Percentiles rank a stretch among this genome's conserved stretches.
Evolutionary conservation across 2,113 vertebrate genomes (phyloP).

Genomic region (Mormoops blainvillei): DNA sequence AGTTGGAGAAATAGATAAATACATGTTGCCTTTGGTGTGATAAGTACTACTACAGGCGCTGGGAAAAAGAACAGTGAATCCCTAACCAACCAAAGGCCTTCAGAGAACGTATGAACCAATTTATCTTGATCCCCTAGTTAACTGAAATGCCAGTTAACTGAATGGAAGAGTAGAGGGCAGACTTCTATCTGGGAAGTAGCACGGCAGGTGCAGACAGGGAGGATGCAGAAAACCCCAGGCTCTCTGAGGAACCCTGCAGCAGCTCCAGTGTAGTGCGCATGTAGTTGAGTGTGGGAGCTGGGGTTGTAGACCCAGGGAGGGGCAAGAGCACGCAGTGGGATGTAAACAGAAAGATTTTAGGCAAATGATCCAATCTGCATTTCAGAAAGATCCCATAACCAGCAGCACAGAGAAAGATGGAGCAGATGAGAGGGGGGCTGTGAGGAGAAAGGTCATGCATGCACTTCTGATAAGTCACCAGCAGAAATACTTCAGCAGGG

Average conservation of each 20-base stretch:
- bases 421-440: not conserved
- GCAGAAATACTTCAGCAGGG: not conserved
- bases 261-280: accelerated
- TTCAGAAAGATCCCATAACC: not conserved
- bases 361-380: not conserved
- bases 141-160: not conserved
- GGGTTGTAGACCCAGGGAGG: not conserved
- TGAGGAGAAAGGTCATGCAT: not conserved
- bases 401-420: not conserved
- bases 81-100: not conserved
- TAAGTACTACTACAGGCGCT: not conserved
- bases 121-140: no score
- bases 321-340: not conserved
- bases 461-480: not conserved
- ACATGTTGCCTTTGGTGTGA: not conserved
- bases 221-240: not conserved
- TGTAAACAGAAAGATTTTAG: not conserved
- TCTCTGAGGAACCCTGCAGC: not conserved
- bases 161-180: not conserved
- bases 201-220: no score
- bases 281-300: not conserved
- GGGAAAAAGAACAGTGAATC: not conserved
- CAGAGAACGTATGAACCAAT: no score
- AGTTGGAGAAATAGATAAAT: not conserved
- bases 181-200: not conserved